Evolutionary conservation across 2,888 invertebrate species (phyloP).

Genomic region (Netelia melanura): DNA sequence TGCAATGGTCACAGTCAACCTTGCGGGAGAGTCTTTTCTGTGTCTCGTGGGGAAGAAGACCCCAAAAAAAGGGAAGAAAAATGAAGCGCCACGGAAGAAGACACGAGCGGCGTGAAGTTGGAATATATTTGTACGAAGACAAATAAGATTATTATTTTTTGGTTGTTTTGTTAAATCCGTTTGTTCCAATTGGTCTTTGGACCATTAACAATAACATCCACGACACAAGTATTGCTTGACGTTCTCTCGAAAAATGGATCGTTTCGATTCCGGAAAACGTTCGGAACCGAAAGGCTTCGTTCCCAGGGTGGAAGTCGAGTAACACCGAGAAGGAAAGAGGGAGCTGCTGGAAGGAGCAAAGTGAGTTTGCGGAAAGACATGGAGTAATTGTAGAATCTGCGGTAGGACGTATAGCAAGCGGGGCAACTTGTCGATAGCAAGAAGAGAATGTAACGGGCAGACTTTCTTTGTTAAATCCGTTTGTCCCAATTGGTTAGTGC

Average conservation of each 20-base stretch:
- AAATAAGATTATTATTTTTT: too few species aligned
- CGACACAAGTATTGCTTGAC: too few species aligned
- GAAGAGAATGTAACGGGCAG: slow-evolving; percentile 66
- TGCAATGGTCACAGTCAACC: slow-evolving; percentile 50
- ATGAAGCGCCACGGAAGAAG: background rate
- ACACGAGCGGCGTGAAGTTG: background rate
- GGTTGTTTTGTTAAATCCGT: too few species aligned
- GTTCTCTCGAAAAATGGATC: too few species aligned
- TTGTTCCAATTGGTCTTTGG: too few species aligned
- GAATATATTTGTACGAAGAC: too few species aligned
- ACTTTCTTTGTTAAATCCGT: background rate
- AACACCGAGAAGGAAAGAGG: slow-evolving; percentile 11
- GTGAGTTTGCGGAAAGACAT: slow-evolving; percentile 79
- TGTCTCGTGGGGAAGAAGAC: slow-evolving; percentile 6
- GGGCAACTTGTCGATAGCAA: slow-evolving; percentile 79
- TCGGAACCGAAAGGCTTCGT: too few species aligned
- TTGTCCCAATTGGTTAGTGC: too few species aligned
- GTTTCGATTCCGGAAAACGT: too few species aligned
- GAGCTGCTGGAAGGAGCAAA: slow-evolving; percentile 50
- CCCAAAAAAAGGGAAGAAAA: slow-evolving; percentile 8
- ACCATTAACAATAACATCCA: too few species aligned
- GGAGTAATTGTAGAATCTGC: slow-evolving; percentile 84
- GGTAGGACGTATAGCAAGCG: slow-evolving; percentile 70
- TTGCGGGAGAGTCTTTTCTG: slow-evolving; percentile 33
- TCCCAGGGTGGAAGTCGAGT: too few species aligned